phyloP scores from a whole-genome alignment of 2,113 vertebrate species.

The Mugil cephalus region DNA sequence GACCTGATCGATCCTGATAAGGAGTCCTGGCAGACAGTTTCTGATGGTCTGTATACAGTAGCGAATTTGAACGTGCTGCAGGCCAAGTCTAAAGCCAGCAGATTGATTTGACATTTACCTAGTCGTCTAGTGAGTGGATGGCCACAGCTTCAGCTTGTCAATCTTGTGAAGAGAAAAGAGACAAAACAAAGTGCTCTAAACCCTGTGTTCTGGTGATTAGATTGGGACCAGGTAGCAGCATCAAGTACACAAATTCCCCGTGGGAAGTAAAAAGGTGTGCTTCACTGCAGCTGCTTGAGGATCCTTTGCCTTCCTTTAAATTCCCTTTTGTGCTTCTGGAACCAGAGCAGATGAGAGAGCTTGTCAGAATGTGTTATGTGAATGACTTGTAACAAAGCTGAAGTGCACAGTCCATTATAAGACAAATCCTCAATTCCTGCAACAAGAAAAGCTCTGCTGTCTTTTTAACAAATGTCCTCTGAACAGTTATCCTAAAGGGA shows the following conservation, averaged over 20 bases:
- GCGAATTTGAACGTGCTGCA: slow-evolving; percentile 24
- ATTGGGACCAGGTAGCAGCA: slow-evolving; percentile 3
- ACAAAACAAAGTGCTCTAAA: not conserved
- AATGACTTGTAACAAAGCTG: slow-evolving; percentile 40
- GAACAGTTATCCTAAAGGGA: slow-evolving; percentile 46
- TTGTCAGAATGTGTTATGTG: slow-evolving; percentile 30
- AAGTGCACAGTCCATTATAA: slow-evolving; percentile 29
- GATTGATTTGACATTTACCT: slow-evolving; percentile 58
- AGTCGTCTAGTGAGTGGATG: slow-evolving; percentile 34
- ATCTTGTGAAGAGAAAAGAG: slow-evolving; percentile 1
- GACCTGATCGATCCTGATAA: slow-evolving; percentile 62
- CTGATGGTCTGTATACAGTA: slow-evolving; percentile 35
- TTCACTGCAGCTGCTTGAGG: slow-evolving; percentile 15
- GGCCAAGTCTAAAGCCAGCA: slow-evolving; percentile 41
- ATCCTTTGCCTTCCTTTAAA: slow-evolving; percentile 8
- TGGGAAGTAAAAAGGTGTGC: not conserved
- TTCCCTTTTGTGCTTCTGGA: slow-evolving; percentile 4
- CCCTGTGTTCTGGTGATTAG: too few relatives aligned
- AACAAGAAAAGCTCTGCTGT: slow-evolving; percentile 26
- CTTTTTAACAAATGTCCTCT: slow-evolving; percentile 38
- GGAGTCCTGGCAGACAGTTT: slow-evolving; percentile 48
- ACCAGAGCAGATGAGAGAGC: slow-evolving; percentile 22
- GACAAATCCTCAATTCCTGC: slow-evolving; percentile 42
- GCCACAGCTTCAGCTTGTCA: slow-evolving; percentile 45
- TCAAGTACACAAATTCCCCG: not conserved